Evolutionary conservation across 2,113 vertebrate genomes (phyloP).

Genomic region (Pseudopodoces humilis): DNA sequence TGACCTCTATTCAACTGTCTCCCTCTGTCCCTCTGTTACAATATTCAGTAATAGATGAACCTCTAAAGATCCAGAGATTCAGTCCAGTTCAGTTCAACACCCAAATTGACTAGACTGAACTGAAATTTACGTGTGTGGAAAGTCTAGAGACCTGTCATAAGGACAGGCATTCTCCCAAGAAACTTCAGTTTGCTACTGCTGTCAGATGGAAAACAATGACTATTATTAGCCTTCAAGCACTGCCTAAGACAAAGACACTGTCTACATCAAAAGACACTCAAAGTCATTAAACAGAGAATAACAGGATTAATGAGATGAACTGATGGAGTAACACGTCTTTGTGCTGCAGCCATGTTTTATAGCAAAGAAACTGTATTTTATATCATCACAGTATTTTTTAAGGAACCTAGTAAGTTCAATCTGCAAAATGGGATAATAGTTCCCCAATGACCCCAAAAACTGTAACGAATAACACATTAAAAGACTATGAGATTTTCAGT

Average conservation of each 20-base stretch:
- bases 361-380: not conserved
- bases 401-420: not conserved
- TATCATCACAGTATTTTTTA: not conserved
- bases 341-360: not conserved
- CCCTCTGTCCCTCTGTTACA: not conserved
- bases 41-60: not conserved
- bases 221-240: not conserved
- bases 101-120: not conserved
- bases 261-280: not conserved
- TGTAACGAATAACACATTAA: not conserved
- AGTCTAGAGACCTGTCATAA: not conserved
- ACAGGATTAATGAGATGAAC: not conserved
- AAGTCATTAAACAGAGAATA: not conserved
- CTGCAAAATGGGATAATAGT: not conserved
- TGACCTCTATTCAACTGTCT: not conserved
- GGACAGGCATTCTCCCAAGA: not conserved
- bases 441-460: not conserved
- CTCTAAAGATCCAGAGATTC: not conserved
- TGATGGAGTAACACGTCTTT: not conserved
- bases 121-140: not conserved
- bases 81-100: not conserved
- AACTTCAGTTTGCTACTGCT: not conserved
- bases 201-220: not conserved
- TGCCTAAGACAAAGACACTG: not conserved
- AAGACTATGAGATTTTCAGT: not conserved